Evolutionary conservation across 2,888 invertebrate genomes (phyloP).

Genomic region (Pollenia angustigena): DNA sequence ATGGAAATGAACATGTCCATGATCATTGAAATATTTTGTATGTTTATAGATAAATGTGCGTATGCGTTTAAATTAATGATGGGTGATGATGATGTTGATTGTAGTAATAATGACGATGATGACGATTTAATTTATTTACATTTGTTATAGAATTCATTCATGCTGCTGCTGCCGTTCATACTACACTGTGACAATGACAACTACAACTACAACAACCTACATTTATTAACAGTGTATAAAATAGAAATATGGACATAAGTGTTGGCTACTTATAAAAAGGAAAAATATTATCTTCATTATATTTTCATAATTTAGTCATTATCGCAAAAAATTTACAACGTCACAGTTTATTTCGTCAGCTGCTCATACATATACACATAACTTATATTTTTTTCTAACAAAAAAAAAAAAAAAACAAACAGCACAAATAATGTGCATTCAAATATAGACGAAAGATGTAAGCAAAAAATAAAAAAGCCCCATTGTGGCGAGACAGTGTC

Average conservation of each 20-base stretch:
- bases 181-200: constrained; percentile 48
- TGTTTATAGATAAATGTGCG: constrained; percentile 49
- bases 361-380: constrained; percentile 38
- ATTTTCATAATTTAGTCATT: constrained; percentile 69
- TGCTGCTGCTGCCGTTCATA: constrained; percentile 25
- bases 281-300: constrained; percentile 13
- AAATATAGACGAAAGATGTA: constrained; percentile 32
- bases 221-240: constrained; percentile 42
- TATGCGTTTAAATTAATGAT: constrained; percentile 69
- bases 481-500: constrained; percentile 72
- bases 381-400: not conserved
- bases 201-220: constrained; percentile 55
- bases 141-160: constrained; percentile 62
- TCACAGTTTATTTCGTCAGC: constrained; percentile 72
- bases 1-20: constrained; percentile 66
- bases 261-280: constrained; percentile 48
- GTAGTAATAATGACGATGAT: constrained; percentile 44
- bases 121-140: constrained; percentile 52
- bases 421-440: constrained; percentile 37
- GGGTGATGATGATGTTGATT: constrained; percentile 56
- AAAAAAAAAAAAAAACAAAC: constrained; percentile 11
- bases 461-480: constrained; percentile 35
- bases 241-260: constrained; percentile 29
- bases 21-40: constrained; percentile 65
- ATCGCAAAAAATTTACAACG: constrained; percentile 70